Conservation (phyloP, 2,113 vertebrate species). For the Gadus chalcogrammus region DNA sequence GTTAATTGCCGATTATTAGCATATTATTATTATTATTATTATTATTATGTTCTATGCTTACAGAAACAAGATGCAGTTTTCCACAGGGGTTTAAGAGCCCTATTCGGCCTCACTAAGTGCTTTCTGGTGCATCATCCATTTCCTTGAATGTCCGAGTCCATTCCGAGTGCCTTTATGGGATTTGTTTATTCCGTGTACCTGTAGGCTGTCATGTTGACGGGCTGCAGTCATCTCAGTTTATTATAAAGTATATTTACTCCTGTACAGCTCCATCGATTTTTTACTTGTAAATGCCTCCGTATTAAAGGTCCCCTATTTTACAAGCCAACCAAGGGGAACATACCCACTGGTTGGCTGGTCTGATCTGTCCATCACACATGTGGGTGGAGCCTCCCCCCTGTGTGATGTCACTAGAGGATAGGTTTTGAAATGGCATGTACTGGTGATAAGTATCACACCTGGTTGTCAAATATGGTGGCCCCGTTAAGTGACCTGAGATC, state of each 20-base stretch:
- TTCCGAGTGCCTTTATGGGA: constrained; percentile 17
- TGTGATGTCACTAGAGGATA: constrained; percentile 4
- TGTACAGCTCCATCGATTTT: constrained; percentile 22
- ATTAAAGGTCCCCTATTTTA: neutral
- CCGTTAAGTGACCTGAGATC: too few relatives aligned
- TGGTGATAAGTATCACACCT: too few relatives aligned
- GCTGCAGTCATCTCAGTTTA: constrained; percentile 22
- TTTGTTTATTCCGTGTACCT: constrained; percentile 17
- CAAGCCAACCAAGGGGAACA: too few relatives aligned
- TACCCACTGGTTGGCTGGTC: constrained; percentile 8
- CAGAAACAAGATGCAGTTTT: too few relatives aligned
- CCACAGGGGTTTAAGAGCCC: neutral
- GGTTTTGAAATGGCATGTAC: neutral
- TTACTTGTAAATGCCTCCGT: constrained; percentile 21
- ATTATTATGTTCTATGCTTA: neutral
- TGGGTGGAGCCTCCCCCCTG: too few relatives aligned
- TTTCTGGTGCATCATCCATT: constrained; percentile 3
- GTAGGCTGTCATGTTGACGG: constrained; percentile 38
- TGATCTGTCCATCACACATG: too few relatives aligned
- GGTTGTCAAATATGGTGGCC: too few relatives aligned
- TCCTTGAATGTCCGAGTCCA: constrained; percentile 24
- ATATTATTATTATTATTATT: neutral
- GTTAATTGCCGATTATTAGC: too few relatives aligned
- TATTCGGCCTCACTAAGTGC: constrained; percentile 8
- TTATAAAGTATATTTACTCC: constrained; percentile 41